These are phyloP conservation scores for Hirudinaria manillensis DNA, from an alignment of 2,888 invertebrate species.

Conservation along the genomic window DNA sequence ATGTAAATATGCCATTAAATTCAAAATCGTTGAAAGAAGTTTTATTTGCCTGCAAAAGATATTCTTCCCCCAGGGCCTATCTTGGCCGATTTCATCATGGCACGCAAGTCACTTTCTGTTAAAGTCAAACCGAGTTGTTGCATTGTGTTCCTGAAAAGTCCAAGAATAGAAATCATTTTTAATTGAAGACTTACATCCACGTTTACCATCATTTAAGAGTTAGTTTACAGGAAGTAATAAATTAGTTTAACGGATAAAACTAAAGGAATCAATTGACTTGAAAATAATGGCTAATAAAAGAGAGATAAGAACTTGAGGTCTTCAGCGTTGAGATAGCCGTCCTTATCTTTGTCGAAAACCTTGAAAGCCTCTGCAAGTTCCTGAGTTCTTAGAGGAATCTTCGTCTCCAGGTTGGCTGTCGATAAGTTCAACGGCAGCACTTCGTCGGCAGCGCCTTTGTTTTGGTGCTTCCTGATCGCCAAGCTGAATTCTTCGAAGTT, in stretches of 20 bases:
- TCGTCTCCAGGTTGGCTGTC: not conserved
- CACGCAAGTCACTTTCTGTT: slow-evolving; percentile 33
- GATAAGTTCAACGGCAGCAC: not conserved
- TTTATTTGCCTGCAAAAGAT: slow-evolving; percentile 31
- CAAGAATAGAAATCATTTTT: not conserved
- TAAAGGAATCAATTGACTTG: no score
- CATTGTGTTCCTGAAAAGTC: slow-evolving; percentile 31
- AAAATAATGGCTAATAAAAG: no score
- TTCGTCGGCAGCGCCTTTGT: not conserved
- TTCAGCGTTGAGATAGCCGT: slow-evolving; percentile 33
- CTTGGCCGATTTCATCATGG: slow-evolving; percentile 37
- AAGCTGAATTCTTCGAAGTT: slow-evolving; percentile 33
- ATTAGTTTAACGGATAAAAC: not conserved
- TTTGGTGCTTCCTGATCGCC: slow-evolving; percentile 31
- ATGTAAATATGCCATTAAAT: not conserved
- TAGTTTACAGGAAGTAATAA: not conserved
- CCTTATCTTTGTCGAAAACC: slow-evolving; percentile 37
- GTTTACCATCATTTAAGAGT: not conserved
- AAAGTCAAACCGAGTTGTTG: slow-evolving; percentile 35
- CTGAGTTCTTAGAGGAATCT: slow-evolving; percentile 22
- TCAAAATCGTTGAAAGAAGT: not conserved
- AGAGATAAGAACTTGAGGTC: slow-evolving; percentile 33
- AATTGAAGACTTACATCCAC: no score
- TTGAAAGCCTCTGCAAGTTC: slow-evolving; percentile 34
- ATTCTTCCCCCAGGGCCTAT: slow-evolving; percentile 34